Evolutionary conservation across 2,113 vertebrate species (phyloP).

Genomic region (Sylvilagus bachmani): DNA sequence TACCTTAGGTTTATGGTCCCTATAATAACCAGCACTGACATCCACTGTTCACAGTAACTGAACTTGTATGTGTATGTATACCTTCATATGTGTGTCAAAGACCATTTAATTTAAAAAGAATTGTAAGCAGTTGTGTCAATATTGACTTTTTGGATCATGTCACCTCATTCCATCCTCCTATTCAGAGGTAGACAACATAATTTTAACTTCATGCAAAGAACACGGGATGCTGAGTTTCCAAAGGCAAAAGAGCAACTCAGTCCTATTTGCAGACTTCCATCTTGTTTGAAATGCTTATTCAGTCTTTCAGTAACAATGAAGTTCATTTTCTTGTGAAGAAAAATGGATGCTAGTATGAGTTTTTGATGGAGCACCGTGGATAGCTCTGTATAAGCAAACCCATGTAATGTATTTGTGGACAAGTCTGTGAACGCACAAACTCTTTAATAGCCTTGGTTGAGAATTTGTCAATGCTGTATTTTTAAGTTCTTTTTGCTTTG

Average conservation of each 20-base stretch:
- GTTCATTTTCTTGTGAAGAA: conserved; percentile 39
- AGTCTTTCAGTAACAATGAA: conserved; percentile 5
- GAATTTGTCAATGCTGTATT: conserved; percentile 16
- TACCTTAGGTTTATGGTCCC: neutral
- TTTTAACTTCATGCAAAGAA: conserved; percentile 59
- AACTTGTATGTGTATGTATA: neutral
- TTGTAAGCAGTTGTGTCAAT: conserved; percentile 7
- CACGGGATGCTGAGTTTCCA: conserved; percentile 39
- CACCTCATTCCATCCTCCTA: neutral
- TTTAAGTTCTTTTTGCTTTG: neutral
- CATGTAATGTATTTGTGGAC: neutral
- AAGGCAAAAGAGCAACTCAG: conserved; percentile 4
- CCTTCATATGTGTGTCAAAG: neutral
- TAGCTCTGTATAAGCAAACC: neutral
- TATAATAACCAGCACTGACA: neutral
- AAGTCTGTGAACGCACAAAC: neutral
- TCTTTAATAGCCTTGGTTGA: neutral
- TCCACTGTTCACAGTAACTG: neutral
- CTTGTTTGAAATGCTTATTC: conserved; percentile 50
- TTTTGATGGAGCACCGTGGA: neutral
- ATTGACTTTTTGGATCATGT: neutral
- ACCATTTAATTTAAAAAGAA: neutral
- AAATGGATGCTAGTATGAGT: neutral
- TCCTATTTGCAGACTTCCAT: neutral
- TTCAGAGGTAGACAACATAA: neutral